Conservation (phyloP, 2,888 invertebrate genomes). For the Heliconius hortense region DNA sequence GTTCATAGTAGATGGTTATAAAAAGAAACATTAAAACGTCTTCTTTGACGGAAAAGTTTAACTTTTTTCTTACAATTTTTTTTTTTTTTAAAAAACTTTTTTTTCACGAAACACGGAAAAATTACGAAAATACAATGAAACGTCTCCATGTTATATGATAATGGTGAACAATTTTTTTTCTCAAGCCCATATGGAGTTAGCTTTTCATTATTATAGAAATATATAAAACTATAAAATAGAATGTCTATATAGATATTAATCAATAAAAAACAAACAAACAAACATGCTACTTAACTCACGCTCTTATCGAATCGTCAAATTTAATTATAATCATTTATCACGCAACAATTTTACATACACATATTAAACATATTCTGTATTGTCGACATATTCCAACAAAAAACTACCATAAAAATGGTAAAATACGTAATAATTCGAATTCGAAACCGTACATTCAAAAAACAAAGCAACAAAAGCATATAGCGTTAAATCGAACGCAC, state of each 20-base stretch:
- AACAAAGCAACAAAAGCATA: not conserved
- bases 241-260: too few species aligned
- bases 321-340: not conserved
- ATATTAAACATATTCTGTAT: not conserved
- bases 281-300: not conserved
- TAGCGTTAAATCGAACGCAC: not conserved
- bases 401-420: not conserved
- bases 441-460: not conserved
- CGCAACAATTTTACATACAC: not conserved
- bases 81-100: too few species aligned
- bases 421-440: not conserved
- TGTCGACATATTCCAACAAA: not conserved
- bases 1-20: constrained; percentile 17
- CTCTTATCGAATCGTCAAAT: not conserved
- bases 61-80: too few species aligned
- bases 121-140: constrained; percentile 52
- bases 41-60: constrained; percentile 27
- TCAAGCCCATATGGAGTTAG: not conserved
- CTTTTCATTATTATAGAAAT: too few species aligned
- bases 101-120: constrained; percentile 52
- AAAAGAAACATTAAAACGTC: constrained; percentile 26
- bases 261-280: too few species aligned
- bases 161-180: constrained; percentile 45
- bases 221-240: too few species aligned
- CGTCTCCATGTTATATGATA: constrained; percentile 56